Evolutionary conservation across 2,888 invertebrate genomes (phyloP), one percentile per base, ranked within the genome.

Genomic region (Caradrina kadenii): DNA sequence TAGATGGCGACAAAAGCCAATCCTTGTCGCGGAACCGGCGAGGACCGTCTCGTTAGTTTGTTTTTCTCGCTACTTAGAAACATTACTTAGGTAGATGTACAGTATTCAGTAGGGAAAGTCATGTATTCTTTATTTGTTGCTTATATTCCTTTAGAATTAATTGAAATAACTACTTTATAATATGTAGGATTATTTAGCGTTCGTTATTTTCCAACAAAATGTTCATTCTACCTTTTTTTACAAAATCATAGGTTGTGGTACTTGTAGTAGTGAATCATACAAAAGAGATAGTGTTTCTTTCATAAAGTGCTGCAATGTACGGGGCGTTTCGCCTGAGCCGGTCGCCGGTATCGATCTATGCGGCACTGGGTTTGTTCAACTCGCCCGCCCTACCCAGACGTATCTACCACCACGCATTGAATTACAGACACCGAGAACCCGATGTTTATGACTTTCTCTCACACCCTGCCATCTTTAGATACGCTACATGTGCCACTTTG

Each of bases 291-390:
- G 79, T 85, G 68, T 81, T 79, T 81, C 65, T 74, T 83, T 73
- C 60, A 72, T 68, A 79, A 77, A 83, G 76, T 83, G 80, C 64
- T 84, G 84, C 83, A 84, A 85, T 73, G 86, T 75, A 64, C 66
- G 62, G 70, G 70, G 85, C 78, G 75, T 50, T 83, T 74, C 83
- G 77, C 78, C 62, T 70, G 76, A 76, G 69, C 79, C 76, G 65
- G 81, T 53, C 70, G 76, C 65, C 56, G 63, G 81, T 87, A 87
- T 88, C 85, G 88, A 88, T 88, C 88, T 73, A 83, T 84, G 87
- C 86, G 86, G 79, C 79, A 76, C 61, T 64, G 79, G 73, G 87
- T 87, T 88, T 86, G 80, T 87, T 87, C 88, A 85, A 84, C 87
- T 78, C 80, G 75, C 73, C 63, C 79, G 72, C 76, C 71, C 73